phyloP scores from a whole-genome alignment of 1,140 invertebrate species.

The Pygmarrhopalites habei region DNA sequence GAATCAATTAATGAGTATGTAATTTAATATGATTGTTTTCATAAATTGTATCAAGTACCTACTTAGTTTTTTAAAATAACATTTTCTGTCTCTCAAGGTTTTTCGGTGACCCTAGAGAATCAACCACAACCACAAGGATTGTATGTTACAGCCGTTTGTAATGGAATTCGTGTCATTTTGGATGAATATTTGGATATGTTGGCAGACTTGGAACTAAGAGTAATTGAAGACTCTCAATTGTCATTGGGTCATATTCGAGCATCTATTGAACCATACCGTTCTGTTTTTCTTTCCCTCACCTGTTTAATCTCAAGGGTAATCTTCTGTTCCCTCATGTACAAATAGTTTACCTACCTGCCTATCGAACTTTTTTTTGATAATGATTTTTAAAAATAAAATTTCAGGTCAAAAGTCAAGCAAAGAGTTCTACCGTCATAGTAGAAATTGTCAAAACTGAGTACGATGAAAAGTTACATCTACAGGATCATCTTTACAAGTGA shows the following conservation, averaged over 20 bases:
- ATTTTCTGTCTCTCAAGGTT: not conserved
- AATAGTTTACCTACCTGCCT: not conserved
- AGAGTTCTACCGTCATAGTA: conserved; percentile 26
- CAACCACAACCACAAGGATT: conserved; percentile 1
- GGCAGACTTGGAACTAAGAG: conserved; percentile 24
- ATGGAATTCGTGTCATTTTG: conserved; percentile 30
- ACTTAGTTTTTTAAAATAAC: not conserved
- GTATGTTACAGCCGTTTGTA: conserved; percentile 27
- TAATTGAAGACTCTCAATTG: conserved; percentile 27
- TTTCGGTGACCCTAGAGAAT: not conserved
- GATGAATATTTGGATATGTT: conserved; percentile 21
- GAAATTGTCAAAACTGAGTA: conserved; percentile 33
- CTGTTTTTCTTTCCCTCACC: conserved; percentile 18
- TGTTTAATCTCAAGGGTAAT: conserved; percentile 24
- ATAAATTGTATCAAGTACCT: not conserved
- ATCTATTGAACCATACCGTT: conserved; percentile 20
- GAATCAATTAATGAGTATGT: conserved; percentile 18
- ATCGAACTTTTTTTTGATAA: not conserved
- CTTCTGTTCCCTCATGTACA: too few species aligned
- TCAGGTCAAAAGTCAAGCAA: conserved; percentile 14
- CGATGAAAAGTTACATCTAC: conserved; percentile 29
- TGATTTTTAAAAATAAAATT: not conserved
- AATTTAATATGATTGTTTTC: not conserved
- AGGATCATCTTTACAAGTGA: conserved; percentile 25
- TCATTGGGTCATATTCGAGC: conserved; percentile 26